Evolutionary conservation across 2,113 vertebrate species (phyloP).

Genomic region (Cynocephalus volans): DNA sequence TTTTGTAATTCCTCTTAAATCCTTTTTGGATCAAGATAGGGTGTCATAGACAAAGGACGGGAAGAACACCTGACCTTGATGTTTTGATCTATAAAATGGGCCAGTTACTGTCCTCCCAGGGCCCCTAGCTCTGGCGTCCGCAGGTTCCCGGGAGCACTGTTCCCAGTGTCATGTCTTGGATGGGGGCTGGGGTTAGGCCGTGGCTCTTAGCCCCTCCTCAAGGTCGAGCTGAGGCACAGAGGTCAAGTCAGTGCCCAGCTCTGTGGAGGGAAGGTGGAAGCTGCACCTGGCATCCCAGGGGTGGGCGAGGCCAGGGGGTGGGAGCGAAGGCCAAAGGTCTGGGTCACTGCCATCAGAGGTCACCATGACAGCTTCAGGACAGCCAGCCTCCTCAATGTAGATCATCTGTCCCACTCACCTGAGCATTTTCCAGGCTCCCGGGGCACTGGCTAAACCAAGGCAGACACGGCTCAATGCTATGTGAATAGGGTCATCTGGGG

Average conservation of each 20-base stretch:
- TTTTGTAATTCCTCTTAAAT: background rate
- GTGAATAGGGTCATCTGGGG: background rate
- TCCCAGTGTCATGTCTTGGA: too few species aligned
- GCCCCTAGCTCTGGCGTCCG: too few species aligned
- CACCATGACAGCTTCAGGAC: background rate
- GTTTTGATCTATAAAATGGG: background rate
- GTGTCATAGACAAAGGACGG: too few species aligned
- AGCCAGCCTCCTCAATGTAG: background rate
- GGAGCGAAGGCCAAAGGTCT: background rate
- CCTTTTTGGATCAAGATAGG: background rate
- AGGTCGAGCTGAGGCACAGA: background rate
- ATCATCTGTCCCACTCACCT: background rate
- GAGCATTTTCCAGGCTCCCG: background rate
- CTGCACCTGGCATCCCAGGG: background rate
- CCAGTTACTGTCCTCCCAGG: too few species aligned
- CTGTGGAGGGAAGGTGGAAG: background rate
- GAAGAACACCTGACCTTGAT: background rate
- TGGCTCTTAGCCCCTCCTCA: background rate
- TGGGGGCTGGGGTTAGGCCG: background rate
- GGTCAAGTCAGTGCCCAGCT: background rate
- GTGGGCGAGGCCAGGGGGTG: background rate
- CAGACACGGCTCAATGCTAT: too few species aligned
- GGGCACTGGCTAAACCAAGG: background rate
- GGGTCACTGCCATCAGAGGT: background rate
- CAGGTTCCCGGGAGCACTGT: too few species aligned